Conservation (phyloP, 2,113 vertebrate genomes). For the Anoura caudifer region DNA sequence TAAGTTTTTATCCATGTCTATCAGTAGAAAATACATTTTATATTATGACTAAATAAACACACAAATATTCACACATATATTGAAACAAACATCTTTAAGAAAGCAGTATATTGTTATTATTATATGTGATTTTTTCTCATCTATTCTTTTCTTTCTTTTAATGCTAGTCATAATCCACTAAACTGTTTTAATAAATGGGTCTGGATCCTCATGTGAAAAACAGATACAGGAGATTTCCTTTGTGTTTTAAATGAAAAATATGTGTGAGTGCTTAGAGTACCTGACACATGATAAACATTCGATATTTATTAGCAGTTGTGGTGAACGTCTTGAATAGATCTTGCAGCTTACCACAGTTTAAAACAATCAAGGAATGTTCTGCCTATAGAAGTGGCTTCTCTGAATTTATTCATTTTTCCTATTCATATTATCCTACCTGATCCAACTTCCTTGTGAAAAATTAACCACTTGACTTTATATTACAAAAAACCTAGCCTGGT, state of each 20-base stretch:
- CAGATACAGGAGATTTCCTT: conserved; percentile 19
- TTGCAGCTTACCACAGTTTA: background rate
- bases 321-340: background rate
- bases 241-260: conserved; percentile 22
- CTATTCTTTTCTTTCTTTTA: background rate
- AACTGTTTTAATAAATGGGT: conserved; percentile 15
- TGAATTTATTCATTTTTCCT: background rate
- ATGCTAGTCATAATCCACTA: background rate
- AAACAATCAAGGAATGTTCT: background rate
- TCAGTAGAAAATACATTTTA: background rate
- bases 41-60: background rate
- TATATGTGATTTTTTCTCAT: background rate
- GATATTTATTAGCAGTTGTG: background rate
- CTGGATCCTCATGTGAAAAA: conserved; percentile 6
- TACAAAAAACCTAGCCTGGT: background rate
- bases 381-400: background rate
- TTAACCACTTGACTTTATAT: background rate
- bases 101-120: background rate
- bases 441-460: background rate
- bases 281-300: background rate
- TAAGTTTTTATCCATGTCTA: background rate
- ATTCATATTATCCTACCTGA: background rate
- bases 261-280: background rate
- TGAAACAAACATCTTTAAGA: background rate
- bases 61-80: background rate